phyloP scores from a whole-genome alignment of 2,113 vertebrate species.

The Hippopotamus amphibius region DNA sequence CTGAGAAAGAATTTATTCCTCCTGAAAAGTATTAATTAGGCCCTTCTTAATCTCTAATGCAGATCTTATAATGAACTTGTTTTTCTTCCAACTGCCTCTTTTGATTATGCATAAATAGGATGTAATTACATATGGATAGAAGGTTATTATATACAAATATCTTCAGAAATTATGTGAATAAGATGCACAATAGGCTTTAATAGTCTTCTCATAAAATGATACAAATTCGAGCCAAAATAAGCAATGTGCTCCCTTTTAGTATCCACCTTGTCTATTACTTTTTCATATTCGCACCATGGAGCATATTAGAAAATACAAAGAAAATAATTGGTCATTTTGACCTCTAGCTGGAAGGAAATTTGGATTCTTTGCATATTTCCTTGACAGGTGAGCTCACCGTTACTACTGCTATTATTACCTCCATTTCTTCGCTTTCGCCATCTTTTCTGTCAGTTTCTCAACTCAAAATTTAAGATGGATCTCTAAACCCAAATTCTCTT shows the following conservation, averaged over 20 bases:
- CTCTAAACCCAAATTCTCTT: constrained; percentile 3
- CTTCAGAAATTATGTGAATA: constrained; percentile 56
- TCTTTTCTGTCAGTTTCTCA: not conserved
- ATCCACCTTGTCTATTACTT: not conserved
- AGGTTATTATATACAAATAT: constrained; percentile 66
- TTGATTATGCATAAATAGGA: constrained; percentile 67
- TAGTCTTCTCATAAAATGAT: constrained; percentile 49
- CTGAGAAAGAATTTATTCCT: constrained; percentile 29
- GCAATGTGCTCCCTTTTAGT: not conserved
- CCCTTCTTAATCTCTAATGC: constrained; percentile 17
- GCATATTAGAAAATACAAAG: not conserved
- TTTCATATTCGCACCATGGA: not conserved
- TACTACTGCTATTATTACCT: not conserved
- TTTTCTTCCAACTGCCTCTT: constrained; percentile 64
- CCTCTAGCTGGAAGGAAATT: constrained; percentile 16
- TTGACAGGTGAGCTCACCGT: not conserved
- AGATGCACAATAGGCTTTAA: constrained; percentile 34
- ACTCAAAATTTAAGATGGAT: not conserved
- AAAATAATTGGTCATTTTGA: constrained; percentile 28
- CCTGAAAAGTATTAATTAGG: constrained; percentile 72
- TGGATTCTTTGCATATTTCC: constrained; percentile 30
- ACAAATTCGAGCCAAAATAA: constrained; percentile 39
- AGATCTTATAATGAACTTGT: constrained; percentile 61
- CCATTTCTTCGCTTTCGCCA: not conserved
- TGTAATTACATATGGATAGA: constrained; percentile 60